phyloP scores from a whole-genome alignment of 2,888 invertebrate genomes.

The Cyaniris semiargus region DNA sequence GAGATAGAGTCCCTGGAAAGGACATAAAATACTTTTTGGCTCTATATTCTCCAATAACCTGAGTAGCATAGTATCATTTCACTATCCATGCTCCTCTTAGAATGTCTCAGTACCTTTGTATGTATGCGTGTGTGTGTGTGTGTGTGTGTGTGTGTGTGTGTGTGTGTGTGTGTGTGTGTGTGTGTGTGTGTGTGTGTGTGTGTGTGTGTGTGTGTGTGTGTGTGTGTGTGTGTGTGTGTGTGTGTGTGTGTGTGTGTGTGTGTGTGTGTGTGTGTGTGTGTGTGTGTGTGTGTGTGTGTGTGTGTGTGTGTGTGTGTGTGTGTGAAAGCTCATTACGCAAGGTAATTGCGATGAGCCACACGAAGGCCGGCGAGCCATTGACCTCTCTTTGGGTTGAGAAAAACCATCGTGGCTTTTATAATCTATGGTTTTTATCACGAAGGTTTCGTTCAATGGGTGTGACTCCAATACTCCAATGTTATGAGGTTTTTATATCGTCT shows the following conservation, averaged over 20 bases:
- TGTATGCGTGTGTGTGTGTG: neutral
- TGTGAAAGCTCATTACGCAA: conserved; percentile 28
- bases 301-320: conserved; percentile 4
- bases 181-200: conserved; percentile 18
- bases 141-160: conserved; percentile 14
- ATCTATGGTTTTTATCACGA: neutral
- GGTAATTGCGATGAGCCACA: conserved; percentile 26
- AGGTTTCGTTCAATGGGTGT: neutral
- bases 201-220: conserved; percentile 19
- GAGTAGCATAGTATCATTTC: neutral
- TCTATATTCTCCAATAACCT: no score
- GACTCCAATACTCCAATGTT: neutral
- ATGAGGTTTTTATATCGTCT: neutral
- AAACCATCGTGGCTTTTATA: conserved; percentile 10
- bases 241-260: conserved; percentile 18
- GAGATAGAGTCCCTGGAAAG: no score
- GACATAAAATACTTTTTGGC: no score
- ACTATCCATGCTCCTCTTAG: neutral
- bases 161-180: conserved; percentile 19
- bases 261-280: conserved; percentile 19
- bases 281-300: conserved; percentile 5
- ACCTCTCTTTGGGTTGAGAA: conserved; percentile 3
- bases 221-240: conserved; percentile 18
- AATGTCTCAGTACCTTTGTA: no score
- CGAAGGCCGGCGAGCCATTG: conserved; percentile 3